Conservation (phyloP, 2,797 vertebrate species). For the Agapornis canus region DNA sequence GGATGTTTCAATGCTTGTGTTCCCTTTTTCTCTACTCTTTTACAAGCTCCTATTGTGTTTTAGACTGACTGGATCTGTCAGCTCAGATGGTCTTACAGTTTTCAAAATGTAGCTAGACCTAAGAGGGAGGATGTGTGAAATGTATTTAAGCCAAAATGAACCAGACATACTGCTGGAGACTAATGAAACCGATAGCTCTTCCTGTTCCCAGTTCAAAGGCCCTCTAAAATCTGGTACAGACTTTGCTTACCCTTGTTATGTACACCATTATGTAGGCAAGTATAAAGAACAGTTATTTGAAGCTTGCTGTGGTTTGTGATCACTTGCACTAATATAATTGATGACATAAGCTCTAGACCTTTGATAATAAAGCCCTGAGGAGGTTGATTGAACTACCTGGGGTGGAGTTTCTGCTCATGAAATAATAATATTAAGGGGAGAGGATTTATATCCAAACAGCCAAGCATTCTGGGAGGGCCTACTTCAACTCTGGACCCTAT, state of each 20-base stretch:
- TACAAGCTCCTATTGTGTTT: neutral
- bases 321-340: rapidly evolving
- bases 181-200: neutral
- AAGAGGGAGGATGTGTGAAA: neutral
- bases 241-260: neutral
- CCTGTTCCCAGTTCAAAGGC: neutral
- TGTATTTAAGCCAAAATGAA: neutral
- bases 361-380: neutral
- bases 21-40: neutral
- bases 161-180: neutral
- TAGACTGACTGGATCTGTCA: neutral
- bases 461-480: neutral
- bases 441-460: neutral
- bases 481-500: neutral
- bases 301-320: neutral
- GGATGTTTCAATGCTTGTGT: neutral
- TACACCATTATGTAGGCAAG: neutral
- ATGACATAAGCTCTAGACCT: neutral
- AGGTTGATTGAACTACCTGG: neutral
- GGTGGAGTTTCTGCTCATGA: neutral
- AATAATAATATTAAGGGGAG: neutral
- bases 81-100: neutral
- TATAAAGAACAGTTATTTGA: neutral
- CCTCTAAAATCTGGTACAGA: neutral
- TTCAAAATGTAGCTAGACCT: neutral